Conservation (phyloP, 2,113 vertebrate genomes). For the Alligator mississippiensis region DNA sequence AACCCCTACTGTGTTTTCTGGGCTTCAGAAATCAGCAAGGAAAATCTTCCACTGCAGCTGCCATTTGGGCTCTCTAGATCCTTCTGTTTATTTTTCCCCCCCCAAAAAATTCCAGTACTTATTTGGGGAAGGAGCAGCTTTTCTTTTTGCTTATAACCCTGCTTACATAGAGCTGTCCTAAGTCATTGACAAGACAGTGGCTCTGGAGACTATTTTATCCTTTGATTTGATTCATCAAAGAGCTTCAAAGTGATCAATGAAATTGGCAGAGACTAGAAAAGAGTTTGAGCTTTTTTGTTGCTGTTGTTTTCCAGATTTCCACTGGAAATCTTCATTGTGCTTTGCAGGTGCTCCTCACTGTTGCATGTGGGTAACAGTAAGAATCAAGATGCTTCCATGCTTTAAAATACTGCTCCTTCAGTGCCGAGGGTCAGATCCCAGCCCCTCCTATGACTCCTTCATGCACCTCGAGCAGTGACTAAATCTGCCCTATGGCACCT, state of each 20-base stretch:
- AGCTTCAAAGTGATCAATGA: conserved; percentile 25
- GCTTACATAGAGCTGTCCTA: neutral
- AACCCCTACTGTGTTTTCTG: conserved; percentile 53
- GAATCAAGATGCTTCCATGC: neutral
- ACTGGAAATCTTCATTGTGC: neutral
- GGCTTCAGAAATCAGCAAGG: conserved; percentile 36
- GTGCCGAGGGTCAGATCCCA: neutral
- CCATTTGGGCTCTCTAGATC: neutral
- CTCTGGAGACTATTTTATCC: conserved; percentile 18
- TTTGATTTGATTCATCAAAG: conserved; percentile 18
- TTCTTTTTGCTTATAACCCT: neutral
- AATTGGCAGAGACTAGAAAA: conserved; percentile 64
- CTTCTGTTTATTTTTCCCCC: neutral
- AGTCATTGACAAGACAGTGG: neutral
- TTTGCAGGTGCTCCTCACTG: neutral
- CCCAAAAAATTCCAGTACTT: neutral
- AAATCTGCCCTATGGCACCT: neutral
- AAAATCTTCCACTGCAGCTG: neutral
- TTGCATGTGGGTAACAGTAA: conserved; percentile 18
- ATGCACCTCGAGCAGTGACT: neutral
- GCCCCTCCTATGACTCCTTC: neutral
- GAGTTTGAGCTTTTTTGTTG: neutral
- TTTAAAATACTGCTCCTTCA: neutral
- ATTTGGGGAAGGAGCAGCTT: neutral
- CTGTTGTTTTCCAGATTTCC: conserved; percentile 14